Conservation (phyloP, 2,888 invertebrate species). For the Limnephilus auricula region DNA sequence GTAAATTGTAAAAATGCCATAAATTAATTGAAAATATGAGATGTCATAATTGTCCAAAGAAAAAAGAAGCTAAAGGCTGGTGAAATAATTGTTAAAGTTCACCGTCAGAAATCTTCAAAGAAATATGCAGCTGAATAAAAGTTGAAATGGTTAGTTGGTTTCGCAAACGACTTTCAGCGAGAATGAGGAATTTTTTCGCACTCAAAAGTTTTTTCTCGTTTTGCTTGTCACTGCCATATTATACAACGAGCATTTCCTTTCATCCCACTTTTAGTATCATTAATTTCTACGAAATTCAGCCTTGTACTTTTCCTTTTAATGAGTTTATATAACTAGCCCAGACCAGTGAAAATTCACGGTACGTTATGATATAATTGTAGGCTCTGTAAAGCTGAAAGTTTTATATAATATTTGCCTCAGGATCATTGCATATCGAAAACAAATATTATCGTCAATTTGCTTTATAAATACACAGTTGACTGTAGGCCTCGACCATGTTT, state of each 20-base stretch:
- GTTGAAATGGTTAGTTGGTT: no score
- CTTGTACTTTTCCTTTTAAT: neutral
- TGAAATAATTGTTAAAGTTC: neutral
- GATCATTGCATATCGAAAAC: no score
- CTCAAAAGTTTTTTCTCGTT: neutral
- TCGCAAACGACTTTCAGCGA: neutral
- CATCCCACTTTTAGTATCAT: neutral
- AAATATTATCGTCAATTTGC: no score
- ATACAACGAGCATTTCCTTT: neutral
- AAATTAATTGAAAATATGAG: neutral
- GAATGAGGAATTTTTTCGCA: neutral
- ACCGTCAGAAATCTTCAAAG: neutral
- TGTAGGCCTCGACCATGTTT: no score
- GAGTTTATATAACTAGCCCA: neutral
- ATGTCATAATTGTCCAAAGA: neutral
- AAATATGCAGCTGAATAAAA: neutral
- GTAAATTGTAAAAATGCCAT: neutral
- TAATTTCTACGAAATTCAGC: neutral
- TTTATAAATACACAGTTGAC: no score
- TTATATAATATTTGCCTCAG: no score
- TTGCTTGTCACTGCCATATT: neutral
- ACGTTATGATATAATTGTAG: no score
- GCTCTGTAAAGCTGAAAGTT: no score
- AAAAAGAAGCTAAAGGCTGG: neutral
- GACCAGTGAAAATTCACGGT: no score